phyloP scores from a whole-genome alignment of 2,888 invertebrate genomes.

The Rhorus exstirpatorius region DNA sequence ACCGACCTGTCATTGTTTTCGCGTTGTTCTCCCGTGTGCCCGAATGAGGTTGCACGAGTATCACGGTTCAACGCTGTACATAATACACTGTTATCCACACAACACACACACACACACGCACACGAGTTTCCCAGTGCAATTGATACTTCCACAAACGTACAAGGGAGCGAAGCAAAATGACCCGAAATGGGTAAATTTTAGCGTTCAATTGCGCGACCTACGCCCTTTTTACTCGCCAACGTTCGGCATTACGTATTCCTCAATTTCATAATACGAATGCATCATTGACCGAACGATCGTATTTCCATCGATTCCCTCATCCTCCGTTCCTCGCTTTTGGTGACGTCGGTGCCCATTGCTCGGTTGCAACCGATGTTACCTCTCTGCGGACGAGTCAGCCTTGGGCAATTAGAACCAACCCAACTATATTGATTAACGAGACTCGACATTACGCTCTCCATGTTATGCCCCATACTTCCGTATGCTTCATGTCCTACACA shows the following conservation, averaged over 20 bases:
- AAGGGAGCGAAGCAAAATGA: too few relatives aligned
- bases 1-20: conserved; percentile 63
- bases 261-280: conserved; percentile 5
- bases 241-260: background rate
- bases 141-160: too few relatives aligned
- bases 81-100: background rate
- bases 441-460: conserved; percentile 36
- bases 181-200: background rate
- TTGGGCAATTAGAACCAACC: conserved; percentile 57
- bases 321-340: background rate
- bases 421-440: conserved; percentile 64
- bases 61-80: conserved; percentile 10
- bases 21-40: conserved; percentile 40
- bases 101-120: background rate
- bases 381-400: conserved; percentile 31
- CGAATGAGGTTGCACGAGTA: conserved; percentile 37
- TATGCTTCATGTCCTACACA: conserved; percentile 10
- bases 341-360: conserved; percentile 37
- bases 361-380: conserved; percentile 30
- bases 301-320: background rate
- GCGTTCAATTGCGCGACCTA: background rate
- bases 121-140: too few relatives aligned
- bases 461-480: conserved; percentile 8
- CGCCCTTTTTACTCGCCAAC: background rate
- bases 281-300: background rate